Evolutionary conservation across 2,113 vertebrate species (phyloP).

Genomic region (Microtus montanus): DNA sequence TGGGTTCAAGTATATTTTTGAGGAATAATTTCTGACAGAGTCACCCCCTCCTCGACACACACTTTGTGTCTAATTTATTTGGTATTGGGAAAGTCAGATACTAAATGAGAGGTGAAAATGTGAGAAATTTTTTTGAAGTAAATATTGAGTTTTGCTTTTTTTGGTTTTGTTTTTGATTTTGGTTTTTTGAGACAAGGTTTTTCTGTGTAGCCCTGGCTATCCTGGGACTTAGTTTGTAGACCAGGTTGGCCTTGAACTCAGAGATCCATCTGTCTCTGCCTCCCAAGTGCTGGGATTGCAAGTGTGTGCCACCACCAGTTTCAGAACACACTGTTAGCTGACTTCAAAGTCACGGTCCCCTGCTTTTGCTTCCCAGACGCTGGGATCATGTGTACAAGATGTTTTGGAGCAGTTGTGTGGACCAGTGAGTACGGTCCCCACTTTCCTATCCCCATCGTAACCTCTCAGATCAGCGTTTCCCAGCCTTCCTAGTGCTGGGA

Average conservation of each 20-base stretch:
- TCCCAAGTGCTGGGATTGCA: not conserved
- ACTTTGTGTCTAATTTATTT: constrained; percentile 2
- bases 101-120: not conserved
- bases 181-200: not conserved
- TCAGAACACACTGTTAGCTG: not conserved
- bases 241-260: not conserved
- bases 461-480: not conserved
- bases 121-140: not conserved
- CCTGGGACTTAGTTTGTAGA: not conserved
- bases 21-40: not conserved
- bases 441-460: not conserved
- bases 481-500: not conserved
- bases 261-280: not conserved
- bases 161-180: not conserved
- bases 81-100: not conserved
- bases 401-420: not conserved
- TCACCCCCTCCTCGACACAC: not conserved
- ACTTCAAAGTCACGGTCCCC: not conserved
- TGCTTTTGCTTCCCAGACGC: not conserved
- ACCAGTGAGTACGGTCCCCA: not conserved
- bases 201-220: not conserved
- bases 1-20: not conserved
- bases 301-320: not conserved
- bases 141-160: not conserved
- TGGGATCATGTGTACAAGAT: not conserved